Evolutionary conservation across 2,113 vertebrate genomes (phyloP).

Genomic region (Anoplopoma fimbria): DNA sequence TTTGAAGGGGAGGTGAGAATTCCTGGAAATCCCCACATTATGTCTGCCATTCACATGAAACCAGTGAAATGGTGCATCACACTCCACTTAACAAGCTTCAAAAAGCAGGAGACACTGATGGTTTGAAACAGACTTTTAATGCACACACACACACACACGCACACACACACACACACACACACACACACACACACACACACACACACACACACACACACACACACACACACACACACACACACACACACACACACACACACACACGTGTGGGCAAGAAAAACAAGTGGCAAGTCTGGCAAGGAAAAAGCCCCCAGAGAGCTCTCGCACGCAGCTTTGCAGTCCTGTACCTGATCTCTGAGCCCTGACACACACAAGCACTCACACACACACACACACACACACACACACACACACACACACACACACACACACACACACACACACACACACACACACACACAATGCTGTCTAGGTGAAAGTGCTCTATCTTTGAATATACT

Average conservation of each 20-base stretch:
- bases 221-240: background rate
- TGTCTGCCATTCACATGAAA: slow-evolving; percentile 31
- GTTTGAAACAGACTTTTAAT: slow-evolving; percentile 36
- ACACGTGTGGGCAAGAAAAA: slow-evolving; percentile 42
- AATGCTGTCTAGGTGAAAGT: slow-evolving; percentile 64
- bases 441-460: slow-evolving; percentile 6
- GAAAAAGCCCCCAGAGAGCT: slow-evolving; percentile 56
- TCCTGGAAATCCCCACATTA: slow-evolving; percentile 18
- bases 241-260: background rate
- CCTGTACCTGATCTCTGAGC: slow-evolving; percentile 59
- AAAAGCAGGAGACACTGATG: slow-evolving; percentile 29
- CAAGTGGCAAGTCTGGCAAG: slow-evolving; percentile 63
- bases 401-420: background rate
- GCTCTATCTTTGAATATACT: slow-evolving; percentile 25
- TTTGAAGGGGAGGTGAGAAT: slow-evolving; percentile 22
- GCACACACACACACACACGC: background rate
- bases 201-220: background rate
- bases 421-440: slow-evolving; percentile 7
- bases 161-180: background rate
- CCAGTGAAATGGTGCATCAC: slow-evolving; percentile 27
- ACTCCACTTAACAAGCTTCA: slow-evolving; percentile 20
- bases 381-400: background rate
- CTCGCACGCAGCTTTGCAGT: slow-evolving; percentile 40
- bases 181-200: slow-evolving; percentile 1
- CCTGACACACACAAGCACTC: slow-evolving; percentile 24